Conservation (phyloP, 2,888 invertebrate genomes). For the Anoplius nigerrimus region DNA sequence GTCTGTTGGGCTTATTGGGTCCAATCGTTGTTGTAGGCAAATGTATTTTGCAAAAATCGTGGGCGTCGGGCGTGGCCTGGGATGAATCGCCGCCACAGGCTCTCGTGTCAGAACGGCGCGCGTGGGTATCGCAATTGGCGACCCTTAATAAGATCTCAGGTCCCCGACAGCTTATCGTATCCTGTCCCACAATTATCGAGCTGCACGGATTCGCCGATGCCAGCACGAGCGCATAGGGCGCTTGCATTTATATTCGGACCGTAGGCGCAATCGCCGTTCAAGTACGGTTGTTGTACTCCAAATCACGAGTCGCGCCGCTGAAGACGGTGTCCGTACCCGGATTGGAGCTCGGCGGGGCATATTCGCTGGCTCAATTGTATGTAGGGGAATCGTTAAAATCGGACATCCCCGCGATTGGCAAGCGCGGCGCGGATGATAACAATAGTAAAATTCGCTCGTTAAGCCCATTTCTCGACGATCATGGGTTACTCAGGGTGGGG, state of each 20-base stretch:
- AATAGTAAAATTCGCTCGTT: not conserved
- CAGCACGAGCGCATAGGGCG: not conserved
- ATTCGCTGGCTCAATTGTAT: not conserved
- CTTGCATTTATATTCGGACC: not conserved
- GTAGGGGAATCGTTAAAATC: no score
- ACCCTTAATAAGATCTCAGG: no score
- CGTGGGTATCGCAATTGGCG: not conserved
- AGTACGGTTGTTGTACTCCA: not conserved
- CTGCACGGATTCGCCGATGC: no score
- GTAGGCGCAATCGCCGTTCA: no score
- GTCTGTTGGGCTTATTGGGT: not conserved
- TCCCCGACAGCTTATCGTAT: not conserved
- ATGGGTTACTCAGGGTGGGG: no score
- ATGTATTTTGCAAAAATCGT: not conserved
- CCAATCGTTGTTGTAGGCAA: not conserved
- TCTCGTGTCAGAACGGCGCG: not conserved
- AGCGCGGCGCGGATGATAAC: not conserved
- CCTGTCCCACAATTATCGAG: no score
- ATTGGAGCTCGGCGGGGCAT: not conserved
- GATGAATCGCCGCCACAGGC: not conserved
- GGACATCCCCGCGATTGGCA: not conserved
- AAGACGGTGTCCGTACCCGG: not conserved
- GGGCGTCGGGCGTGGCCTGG: not conserved
- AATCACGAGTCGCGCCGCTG: not conserved
- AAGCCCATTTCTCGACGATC: no score